phyloP scores from a whole-genome alignment of 2,113 vertebrate species.

The Alaudala cheleensis region DNA sequence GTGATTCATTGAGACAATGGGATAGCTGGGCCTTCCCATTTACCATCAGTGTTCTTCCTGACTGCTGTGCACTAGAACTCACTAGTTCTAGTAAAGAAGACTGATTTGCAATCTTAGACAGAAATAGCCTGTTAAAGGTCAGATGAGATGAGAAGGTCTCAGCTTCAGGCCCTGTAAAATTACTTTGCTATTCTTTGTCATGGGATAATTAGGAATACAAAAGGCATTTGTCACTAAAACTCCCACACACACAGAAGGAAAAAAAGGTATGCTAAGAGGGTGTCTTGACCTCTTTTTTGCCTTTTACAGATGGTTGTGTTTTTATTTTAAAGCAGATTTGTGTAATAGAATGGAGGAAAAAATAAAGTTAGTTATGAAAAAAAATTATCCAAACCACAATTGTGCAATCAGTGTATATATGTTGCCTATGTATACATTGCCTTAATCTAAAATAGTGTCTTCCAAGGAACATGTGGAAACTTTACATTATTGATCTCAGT shows the following conservation, averaged over 20 bases:
- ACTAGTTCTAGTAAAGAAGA: not conserved
- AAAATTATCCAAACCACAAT: not conserved
- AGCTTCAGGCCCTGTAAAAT: not conserved
- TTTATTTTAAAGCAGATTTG: not conserved
- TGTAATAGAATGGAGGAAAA: not conserved
- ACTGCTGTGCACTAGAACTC: not conserved
- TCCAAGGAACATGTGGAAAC: not conserved
- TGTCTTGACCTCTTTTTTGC: not conserved
- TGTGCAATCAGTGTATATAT: not conserved
- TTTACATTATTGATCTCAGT: not conserved
- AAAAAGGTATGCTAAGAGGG: not conserved
- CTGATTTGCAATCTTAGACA: not conserved
- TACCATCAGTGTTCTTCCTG: not conserved
- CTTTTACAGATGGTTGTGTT: not conserved
- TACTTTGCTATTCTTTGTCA: not conserved
- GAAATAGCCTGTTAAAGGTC: not conserved
- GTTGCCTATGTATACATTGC: not conserved
- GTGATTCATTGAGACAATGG: rapidly evolving
- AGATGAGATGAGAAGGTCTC: not conserved
- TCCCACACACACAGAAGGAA: rapidly evolving
- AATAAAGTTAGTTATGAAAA: not conserved
- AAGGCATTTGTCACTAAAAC: not conserved
- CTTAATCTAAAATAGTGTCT: not conserved
- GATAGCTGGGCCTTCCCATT: not conserved
- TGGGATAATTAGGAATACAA: not conserved